A percentile compares a stretch with the other conserved stretches of the same genome.
Evolutionary conservation across 2,797 vertebrate species (phyloP).

Genomic region (Chrosomus eos): DNA sequence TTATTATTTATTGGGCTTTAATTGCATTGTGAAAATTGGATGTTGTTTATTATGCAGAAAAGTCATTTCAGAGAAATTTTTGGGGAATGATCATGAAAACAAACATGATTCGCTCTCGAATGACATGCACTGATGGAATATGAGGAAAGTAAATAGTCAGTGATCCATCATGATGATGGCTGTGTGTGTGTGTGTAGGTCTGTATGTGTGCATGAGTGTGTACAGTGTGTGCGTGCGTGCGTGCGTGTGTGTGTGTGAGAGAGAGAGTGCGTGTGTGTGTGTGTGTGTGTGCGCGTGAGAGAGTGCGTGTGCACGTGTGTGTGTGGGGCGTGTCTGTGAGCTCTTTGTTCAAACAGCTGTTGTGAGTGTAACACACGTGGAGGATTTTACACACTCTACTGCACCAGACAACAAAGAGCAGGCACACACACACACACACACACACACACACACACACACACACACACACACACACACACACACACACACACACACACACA

Average conservation of each 20-base stretch:
- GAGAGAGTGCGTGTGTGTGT: not conserved
- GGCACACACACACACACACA: not conserved
- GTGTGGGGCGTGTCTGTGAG: constrained; percentile 48
- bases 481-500: not conserved
- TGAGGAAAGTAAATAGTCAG: not conserved
- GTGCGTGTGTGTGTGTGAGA: not conserved
- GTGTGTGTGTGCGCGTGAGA: not conserved
- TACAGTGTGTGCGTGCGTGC: no score
- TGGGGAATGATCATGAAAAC: not conserved
- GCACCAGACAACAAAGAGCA: constrained; percentile 50
- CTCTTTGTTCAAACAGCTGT: constrained; percentile 71
- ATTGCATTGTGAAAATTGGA: not conserved
- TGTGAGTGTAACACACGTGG: constrained; percentile 36
- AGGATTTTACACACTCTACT: constrained; percentile 31
- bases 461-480: not conserved
- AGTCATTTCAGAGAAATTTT: not conserved
- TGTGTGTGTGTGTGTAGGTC: constrained; percentile 2
- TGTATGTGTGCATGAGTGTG: not conserved
- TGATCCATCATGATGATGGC: not conserved
- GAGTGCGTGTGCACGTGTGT: not conserved
- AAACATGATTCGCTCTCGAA: not conserved
- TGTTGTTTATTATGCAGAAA: not conserved
- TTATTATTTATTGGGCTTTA: not conserved
- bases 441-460: constrained; percentile 1
- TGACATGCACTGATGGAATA: not conserved